Percentiles rank a stretch among this genome's conserved stretches.
Evolutionary conservation across 2,888 invertebrate genomes (phyloP).

Genomic region (Brachylomia viminalis): DNA sequence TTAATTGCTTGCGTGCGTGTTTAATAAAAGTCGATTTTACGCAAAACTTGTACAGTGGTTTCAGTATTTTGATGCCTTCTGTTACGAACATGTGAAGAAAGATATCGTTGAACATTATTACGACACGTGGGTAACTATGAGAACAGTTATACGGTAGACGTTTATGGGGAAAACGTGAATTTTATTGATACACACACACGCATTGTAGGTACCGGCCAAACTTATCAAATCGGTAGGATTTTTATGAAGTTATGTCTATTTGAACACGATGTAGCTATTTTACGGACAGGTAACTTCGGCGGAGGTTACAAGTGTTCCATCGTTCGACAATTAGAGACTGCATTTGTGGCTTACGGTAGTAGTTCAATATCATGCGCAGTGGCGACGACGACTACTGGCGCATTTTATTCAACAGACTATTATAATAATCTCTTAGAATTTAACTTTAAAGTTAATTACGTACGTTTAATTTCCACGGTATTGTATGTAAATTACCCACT

Average conservation of each 20-base stretch:
- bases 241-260: conserved; percentile 7
- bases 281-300: conserved; percentile 18
- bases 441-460: conserved; percentile 31
- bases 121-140: conserved; percentile 62
- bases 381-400: conserved; percentile 13
- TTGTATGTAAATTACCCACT: conserved; percentile 47
- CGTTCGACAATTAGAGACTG: conserved; percentile 75
- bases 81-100: conserved; percentile 59
- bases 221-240: conserved; percentile 10
- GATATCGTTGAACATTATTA: conserved; percentile 58
- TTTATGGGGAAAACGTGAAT: conserved; percentile 68
- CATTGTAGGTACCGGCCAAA: conserved; percentile 18
- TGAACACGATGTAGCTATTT: conserved; percentile 9
- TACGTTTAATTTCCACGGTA: conserved; percentile 18
- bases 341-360: conserved; percentile 66
- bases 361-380: conserved; percentile 54
- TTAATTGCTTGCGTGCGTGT: conserved; percentile 72
- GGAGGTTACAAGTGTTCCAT: conserved; percentile 39
- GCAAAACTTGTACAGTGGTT: conserved; percentile 64
- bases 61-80: conserved; percentile 63
- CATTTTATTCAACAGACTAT: conserved; percentile 26
- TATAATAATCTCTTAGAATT: conserved; percentile 35
- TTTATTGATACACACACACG: conserved; percentile 48
- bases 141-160: conserved; percentile 48
- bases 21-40: conserved; percentile 73